phyloP scores from a whole-genome alignment of 2,113 vertebrate genomes.

The Dolichotis patagonum region DNA sequence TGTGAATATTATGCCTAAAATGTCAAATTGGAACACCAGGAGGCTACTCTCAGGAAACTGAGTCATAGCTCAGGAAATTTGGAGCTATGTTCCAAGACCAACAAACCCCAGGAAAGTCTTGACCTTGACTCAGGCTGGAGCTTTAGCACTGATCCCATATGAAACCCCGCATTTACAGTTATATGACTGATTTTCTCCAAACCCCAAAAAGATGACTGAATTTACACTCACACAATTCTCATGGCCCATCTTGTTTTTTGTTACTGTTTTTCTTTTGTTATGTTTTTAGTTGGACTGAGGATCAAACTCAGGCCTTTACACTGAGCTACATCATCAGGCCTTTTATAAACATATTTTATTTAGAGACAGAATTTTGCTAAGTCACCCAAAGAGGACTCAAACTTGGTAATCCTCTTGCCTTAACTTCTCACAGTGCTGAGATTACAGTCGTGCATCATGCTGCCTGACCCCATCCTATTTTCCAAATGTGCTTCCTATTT shows the following conservation, averaged over 20 bases:
- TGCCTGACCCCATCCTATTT: not conserved
- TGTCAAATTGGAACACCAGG: not conserved
- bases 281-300: not conserved
- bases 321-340: not conserved
- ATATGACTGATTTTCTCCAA: not conserved
- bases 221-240: slow-evolving; percentile 34
- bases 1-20: not conserved
- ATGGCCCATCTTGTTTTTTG: not conserved
- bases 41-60: not conserved
- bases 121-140: not conserved
- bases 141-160: not conserved
- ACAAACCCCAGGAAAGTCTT: not conserved
- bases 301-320: not conserved
- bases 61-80: not conserved
- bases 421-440: not conserved
- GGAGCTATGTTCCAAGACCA: slow-evolving; percentile 7
- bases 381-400: not conserved
- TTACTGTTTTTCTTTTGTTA: not conserved
- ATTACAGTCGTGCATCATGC: not conserved
- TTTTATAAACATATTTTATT: not conserved
- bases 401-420: not conserved
- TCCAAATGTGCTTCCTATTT: slow-evolving; percentile 6
- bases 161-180: not conserved
- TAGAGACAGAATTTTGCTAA: not conserved
- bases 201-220: not conserved